Evolutionary conservation across 2,888 invertebrate species (phyloP).

Genomic region (Eudasyphora cyanicolor): DNA sequence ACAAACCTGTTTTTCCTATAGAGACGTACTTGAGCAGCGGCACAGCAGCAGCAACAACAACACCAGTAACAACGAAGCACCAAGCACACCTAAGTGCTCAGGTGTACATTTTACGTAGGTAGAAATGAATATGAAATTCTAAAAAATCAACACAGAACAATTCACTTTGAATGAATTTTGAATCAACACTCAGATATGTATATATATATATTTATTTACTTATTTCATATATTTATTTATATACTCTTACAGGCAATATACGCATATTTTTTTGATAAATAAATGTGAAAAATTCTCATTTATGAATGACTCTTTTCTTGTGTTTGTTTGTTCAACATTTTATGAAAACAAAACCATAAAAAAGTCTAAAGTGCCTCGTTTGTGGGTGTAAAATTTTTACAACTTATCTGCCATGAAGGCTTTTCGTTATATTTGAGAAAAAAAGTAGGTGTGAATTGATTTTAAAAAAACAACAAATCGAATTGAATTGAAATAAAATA

Average conservation of each 20-base stretch:
- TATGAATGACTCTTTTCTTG: conserved; percentile 17
- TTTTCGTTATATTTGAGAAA: neutral
- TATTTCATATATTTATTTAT: neutral
- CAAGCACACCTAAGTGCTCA: neutral
- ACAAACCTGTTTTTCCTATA: conserved; percentile 16
- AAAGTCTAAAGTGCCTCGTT: neutral
- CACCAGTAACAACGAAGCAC: too few species aligned
- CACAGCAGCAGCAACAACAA: neutral
- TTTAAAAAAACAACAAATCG: too few species aligned
- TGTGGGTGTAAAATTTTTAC: conserved; percentile 28
- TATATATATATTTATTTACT: neutral
- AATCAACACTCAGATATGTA: neutral
- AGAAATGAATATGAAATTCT: conserved; percentile 10
- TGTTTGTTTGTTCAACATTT: conserved; percentile 1
- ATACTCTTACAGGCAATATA: neutral
- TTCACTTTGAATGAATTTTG: neutral
- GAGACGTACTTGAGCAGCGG: neutral
- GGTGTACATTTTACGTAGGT: neutral
- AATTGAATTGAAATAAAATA: neutral
- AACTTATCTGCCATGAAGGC: neutral
- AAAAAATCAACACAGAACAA: neutral
- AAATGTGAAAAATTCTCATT: neutral
- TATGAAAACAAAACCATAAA: neutral
- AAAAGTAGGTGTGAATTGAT: conserved; percentile 11
- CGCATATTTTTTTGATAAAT: neutral